phyloP scores from a whole-genome alignment of 2,113 vertebrate species.

The Chlorodrepanis virens region DNA sequence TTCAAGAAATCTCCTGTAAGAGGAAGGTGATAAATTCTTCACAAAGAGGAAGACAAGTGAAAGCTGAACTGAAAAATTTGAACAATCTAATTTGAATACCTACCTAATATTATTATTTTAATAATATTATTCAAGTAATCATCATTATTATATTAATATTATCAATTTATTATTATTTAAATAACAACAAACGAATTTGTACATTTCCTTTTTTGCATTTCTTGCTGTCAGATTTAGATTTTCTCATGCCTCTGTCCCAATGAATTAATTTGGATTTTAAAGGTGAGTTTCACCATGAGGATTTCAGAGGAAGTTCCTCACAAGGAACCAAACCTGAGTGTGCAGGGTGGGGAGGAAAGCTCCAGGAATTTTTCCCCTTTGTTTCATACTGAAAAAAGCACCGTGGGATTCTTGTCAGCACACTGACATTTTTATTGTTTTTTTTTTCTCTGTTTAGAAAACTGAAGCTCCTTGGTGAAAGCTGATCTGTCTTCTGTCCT shows the following conservation, averaged over 20 bases:
- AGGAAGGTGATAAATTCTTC: background rate
- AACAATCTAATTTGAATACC: background rate
- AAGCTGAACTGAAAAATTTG: background rate
- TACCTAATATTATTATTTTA: background rate
- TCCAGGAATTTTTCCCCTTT: background rate
- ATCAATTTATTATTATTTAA: background rate
- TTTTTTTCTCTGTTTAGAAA: background rate
- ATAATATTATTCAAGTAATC: background rate
- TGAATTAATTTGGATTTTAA: background rate
- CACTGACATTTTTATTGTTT: fast-evolving
- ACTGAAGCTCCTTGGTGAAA: background rate
- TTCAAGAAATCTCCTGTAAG: background rate
- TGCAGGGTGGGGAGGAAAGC: background rate
- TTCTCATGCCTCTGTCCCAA: no score
- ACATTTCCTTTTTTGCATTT: background rate
- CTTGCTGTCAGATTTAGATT: background rate
- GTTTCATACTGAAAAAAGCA: background rate
- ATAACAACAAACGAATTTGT: fast-evolving
- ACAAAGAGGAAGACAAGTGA: background rate
- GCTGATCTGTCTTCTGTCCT: background rate
- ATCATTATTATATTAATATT: background rate
- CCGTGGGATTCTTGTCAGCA: background rate
- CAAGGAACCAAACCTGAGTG: background rate
- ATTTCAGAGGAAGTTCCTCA: background rate
- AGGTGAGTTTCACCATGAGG: background rate